A percentile compares a stretch with the other conserved stretches of the same genome.
Evolutionary conservation across 30 jellyfish, hydroid and myxozoan genomes (phyloP).

Genomic region (Hydractinia echinata): DNA sequence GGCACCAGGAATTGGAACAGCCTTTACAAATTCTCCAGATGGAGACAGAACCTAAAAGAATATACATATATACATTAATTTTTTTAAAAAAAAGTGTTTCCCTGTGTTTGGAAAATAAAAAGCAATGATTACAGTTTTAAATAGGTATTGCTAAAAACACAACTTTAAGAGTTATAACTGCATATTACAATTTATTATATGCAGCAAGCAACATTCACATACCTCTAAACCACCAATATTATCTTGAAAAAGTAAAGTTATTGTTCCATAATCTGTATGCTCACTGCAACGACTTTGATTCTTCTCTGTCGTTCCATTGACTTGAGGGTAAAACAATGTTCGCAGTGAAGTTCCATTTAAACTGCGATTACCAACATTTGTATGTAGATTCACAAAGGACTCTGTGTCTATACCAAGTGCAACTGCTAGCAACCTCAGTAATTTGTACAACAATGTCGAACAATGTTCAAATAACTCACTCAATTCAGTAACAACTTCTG

Average conservation of each 20-base stretch:
- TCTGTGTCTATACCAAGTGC: too few relatives aligned
- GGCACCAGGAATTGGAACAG: too few relatives aligned
- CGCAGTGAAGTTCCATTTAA: too few relatives aligned
- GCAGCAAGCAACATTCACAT: neutral
- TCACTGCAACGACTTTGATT: constrained; percentile 37
- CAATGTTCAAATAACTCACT: too few relatives aligned
- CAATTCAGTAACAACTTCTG: too few relatives aligned
- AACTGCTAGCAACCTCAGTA: too few relatives aligned
- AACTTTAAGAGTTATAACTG: neutral
- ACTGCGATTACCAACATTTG: too few relatives aligned
- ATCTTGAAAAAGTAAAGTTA: constrained; percentile 39
- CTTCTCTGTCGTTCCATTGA: too few relatives aligned
- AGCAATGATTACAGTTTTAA: neutral
- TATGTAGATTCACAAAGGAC: too few relatives aligned
- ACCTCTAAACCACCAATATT: constrained; percentile 37
- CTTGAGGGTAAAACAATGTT: too few relatives aligned
- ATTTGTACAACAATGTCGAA: too few relatives aligned
- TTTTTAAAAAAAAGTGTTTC: neutral
- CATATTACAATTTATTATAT: too few relatives aligned
- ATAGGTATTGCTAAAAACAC: neutral
- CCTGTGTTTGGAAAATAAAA: neutral
- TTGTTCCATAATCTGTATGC: constrained; percentile 43
- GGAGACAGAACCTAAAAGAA: constrained; percentile 32
- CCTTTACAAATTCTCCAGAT: constrained; percentile 17
- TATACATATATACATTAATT: neutral